phyloP scores from a whole-genome alignment of 1,140 invertebrate genomes.

The Drosophila suzukii region DNA sequence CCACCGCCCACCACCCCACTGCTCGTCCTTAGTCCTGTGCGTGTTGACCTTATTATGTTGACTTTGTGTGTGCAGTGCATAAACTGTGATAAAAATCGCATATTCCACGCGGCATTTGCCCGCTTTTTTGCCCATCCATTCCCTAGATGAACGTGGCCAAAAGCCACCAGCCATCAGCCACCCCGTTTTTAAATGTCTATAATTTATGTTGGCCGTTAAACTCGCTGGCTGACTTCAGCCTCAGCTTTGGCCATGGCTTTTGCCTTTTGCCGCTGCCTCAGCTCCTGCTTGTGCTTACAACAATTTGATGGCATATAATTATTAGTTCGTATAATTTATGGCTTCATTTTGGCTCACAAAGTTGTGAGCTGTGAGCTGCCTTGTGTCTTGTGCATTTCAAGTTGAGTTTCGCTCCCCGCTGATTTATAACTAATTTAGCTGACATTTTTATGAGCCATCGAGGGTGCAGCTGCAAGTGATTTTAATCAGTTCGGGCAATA shows the following conservation, averaged over 20 bases:
- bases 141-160: slow-evolving; percentile 25
- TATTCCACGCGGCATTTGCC: slow-evolving; percentile 62
- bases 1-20: slow-evolving; percentile 1
- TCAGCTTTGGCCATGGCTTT: slow-evolving; percentile 19
- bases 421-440: slow-evolving; percentile 78
- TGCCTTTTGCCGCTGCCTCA: slow-evolving; percentile 10
- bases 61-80: slow-evolving; percentile 81
- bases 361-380: slow-evolving; percentile 40
- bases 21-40: slow-evolving; percentile 51
- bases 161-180: slow-evolving; percentile 1
- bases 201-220: slow-evolving; percentile 77
- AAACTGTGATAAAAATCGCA: slow-evolving; percentile 80
- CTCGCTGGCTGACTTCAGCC: slow-evolving; percentile 58
- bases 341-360: slow-evolving; percentile 74
- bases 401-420: slow-evolving; percentile 28
- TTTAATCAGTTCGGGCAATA: slow-evolving; percentile 50
- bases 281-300: slow-evolving; percentile 60
- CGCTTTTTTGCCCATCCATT: neutral
- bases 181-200: slow-evolving; percentile 73
- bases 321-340: slow-evolving; percentile 82
- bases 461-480: slow-evolving; percentile 54
- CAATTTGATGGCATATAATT: slow-evolving; percentile 81
- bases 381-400: slow-evolving; percentile 50
- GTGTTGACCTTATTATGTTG: slow-evolving; percentile 81
- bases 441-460: slow-evolving; percentile 62